Base-by-base conservation (phyloP, 1,140 invertebrate species). In the Drosophila seguyi region DNA sequence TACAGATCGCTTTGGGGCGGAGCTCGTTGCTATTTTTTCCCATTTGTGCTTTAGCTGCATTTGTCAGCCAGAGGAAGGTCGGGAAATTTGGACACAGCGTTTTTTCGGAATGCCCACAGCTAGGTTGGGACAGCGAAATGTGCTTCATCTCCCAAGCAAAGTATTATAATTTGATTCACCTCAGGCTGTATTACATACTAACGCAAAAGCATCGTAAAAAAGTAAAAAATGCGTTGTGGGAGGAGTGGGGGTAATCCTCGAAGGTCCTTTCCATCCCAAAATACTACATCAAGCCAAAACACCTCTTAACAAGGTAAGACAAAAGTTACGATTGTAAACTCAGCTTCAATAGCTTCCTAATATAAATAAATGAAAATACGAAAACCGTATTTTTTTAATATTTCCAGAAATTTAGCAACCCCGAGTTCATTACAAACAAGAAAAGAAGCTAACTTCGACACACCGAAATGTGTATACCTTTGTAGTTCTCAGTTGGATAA, bases 81-180 rank as follows among this genome's bases (percentile, higher is more conserved):
- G 73, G 62, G 48, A 65, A 75, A 67, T 75, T 61, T 61, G 83
- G 75, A 69, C 78, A 79, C 68, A 61, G 57, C 58, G 52, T 59
- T 47, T 62, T 50, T 59, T 48, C 16, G 22, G 11, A 67, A 16
- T 41, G 79, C 83, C 79, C 62, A 61, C 58, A 77, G 83, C 79
- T 50, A 71, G 36, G n/a, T 47, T 50, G 38, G 38, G 66, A 58
- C 61, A 50, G 55, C 48, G 44, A 39, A 55, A 13, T 38, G 39
- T 68, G 77, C 85, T 67, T 42, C 44, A 63, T 81, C 74, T 81
- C 44, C 66, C 69, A 36, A 77, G 71, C 69, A 78, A 75, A 65
- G 65, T 69, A 87, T 87, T 87, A 82, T 86, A 87, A 87, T 86
- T 87, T 87, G 79, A 66, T 82, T 58, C 63, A 81, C 83, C 83